Evolutionary conservation across 2,888 invertebrate genomes (phyloP), one percentile per base, ranked within the genome.

Genomic region (Anoncus sp.): DNA sequence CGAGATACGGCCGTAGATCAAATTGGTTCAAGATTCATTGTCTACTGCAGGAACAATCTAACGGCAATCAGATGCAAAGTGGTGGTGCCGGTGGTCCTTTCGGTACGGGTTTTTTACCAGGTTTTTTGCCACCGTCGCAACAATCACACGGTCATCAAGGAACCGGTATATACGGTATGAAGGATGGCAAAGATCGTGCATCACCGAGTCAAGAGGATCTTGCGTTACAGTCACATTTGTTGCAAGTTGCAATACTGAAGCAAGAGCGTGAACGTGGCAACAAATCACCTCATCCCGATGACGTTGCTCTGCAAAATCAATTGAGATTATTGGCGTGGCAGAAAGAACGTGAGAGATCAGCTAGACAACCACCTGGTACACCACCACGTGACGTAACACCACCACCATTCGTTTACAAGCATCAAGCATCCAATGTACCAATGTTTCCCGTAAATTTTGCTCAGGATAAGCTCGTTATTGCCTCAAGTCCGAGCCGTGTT

Each of bases 11-110:
- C 0, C 93, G 97, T 27, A 93, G 97, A 65, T 97, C 97, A 62
- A 98, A 98, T 92, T 98, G 97, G 97, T 98, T 98, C 93, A 98
- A 98, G 92, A 97, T 97, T 84, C 97, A 97, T 89, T 97, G 97
- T 88, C 93, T 97, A 1, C 93, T 97, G 1, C 97, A 97, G 90
- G 97, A 97, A 87, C 97, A 97, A 86, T 88, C 90, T 18, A 90
- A 88, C 74, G 86, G 84, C 0, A 77, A 53, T 16, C 87, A 87
- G 70, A 84, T 81, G 0, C n/a, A n/a, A n/a, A 67, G 77, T 0
- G 79, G 59, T 14, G 75, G 57, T 10, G 70, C 83, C 0, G 83
- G 79, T 0, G 81, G 87, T 7, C 86, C 87, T 0, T 90, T 89
- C 57, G 87, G 85, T 0, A 75, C 87, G 0, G 82, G 85, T 18